These are phyloP conservation scores for Noctua fimbriata DNA, from an alignment of 2,888 invertebrate genomes.

Conservation along the genomic window DNA sequence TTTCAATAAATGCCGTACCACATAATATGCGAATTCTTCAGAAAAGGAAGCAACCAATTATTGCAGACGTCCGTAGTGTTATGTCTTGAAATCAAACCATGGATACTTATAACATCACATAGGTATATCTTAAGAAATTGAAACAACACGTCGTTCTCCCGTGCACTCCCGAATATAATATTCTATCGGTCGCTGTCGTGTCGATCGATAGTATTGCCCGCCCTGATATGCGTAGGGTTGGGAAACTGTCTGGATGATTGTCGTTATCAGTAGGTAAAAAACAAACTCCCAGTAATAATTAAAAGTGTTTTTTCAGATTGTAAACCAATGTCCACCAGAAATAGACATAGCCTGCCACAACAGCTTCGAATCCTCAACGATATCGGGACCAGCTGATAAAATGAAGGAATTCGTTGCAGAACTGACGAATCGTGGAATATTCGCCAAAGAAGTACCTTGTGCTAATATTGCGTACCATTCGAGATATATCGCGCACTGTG, in stretches of 20 bases:
- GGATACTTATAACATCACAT: too few species aligned
- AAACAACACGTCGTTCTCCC: too few species aligned
- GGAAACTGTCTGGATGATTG: too few species aligned
- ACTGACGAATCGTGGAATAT: constrained; percentile 78
- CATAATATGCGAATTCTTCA: not conserved
- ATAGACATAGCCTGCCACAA: constrained; percentile 95
- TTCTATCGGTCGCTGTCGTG: too few species aligned
- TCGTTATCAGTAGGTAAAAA: too few species aligned
- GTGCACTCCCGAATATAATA: too few species aligned
- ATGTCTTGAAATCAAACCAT: too few species aligned
- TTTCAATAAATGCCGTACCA: too few species aligned
- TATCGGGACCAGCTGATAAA: constrained; percentile 93
- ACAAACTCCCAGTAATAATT: not conserved
- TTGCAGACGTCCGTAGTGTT: not conserved
- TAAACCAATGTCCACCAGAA: constrained; percentile 85
- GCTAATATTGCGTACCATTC: constrained; percentile 97
- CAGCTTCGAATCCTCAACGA: constrained; percentile 93
- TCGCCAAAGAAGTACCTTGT: constrained; percentile 87
- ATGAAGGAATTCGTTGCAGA: constrained; percentile 90
- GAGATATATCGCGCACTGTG: constrained; percentile 92
- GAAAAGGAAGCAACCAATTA: not conserved
- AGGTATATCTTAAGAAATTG: too few species aligned
- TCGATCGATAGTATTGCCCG: too few species aligned
- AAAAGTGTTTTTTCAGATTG: constrained; percentile 51
- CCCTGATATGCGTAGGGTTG: too few species aligned